These are phyloP conservation scores for Rhagoletis pomonella DNA, from an alignment of 1,140 invertebrate species.

Conservation along the genomic window DNA sequence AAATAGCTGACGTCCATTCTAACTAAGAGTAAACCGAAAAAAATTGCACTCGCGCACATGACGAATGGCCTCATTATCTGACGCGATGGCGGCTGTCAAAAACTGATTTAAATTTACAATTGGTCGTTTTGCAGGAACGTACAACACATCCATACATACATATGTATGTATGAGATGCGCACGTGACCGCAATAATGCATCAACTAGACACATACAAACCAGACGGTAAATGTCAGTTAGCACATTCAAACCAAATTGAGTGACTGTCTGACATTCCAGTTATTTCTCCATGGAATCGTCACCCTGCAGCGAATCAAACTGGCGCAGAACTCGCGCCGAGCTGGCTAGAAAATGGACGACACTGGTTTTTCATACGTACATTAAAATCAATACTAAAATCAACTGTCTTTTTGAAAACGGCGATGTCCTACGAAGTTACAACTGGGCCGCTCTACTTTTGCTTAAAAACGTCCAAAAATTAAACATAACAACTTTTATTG, in stretches of 20 bases:
- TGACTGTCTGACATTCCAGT: neutral
- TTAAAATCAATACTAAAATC: neutral
- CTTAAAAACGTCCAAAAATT: too few species aligned
- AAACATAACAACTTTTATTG: too few species aligned
- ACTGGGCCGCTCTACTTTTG: neutral
- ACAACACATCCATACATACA: constrained; percentile 13
- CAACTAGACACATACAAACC: neutral
- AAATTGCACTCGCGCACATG: neutral
- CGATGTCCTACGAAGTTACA: too few species aligned
- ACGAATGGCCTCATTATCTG: neutral
- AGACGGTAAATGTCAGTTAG: too few species aligned
- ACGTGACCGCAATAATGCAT: constrained; percentile 49
- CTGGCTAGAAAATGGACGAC: too few species aligned
- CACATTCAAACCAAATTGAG: neutral
- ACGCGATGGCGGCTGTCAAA: constrained; percentile 15
- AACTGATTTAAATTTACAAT: constrained; percentile 50
- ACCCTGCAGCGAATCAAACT: neutral
- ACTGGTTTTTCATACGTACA: too few species aligned
- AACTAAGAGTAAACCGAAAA: neutral
- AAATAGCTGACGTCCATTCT: neutral
- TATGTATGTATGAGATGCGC: neutral
- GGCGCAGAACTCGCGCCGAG: too few species aligned
- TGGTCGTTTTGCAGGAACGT: constrained; percentile 18
- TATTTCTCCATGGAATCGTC: neutral
- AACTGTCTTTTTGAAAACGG: neutral